Evolutionary conservation across 2,797 vertebrate genomes (phyloP).

Genomic region (Oophaga sylvatica): DNA sequence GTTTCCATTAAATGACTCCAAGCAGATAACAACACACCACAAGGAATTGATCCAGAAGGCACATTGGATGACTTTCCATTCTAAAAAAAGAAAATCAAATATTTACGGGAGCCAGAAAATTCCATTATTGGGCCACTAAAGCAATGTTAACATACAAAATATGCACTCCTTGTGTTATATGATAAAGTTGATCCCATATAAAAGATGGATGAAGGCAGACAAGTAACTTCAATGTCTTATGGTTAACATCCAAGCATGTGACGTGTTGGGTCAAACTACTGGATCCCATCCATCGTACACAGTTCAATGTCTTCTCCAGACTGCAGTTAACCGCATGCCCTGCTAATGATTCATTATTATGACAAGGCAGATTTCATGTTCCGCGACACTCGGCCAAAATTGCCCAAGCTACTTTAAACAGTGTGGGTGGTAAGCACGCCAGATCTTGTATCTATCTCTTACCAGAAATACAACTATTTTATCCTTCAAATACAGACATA

Average conservation of each 20-base stretch:
- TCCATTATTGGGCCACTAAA: background rate
- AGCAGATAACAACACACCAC: too few species aligned
- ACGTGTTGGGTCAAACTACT: background rate
- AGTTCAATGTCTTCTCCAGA: background rate
- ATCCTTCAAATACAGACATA: background rate
- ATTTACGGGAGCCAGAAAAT: background rate
- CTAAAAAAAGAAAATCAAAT: background rate
- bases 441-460: constrained; percentile 4
- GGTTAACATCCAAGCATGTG: background rate
- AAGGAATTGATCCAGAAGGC: too few species aligned
- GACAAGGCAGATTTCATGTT: constrained; percentile 18
- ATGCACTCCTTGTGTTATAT: background rate
- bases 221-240: background rate
- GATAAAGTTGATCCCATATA: background rate
- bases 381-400: background rate
- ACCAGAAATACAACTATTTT: background rate
- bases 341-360: background rate
- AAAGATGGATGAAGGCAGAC: background rate
- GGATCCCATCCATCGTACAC: background rate
- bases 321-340: constrained; percentile 9
- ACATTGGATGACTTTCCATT: background rate
- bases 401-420: constrained; percentile 43
- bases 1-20: too few species aligned
- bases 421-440: background rate
- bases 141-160: background rate